These are phyloP conservation scores for Pteronotus mesoamericanus DNA, from an alignment of 2,797 vertebrate species.

Conservation along the genomic window DNA sequence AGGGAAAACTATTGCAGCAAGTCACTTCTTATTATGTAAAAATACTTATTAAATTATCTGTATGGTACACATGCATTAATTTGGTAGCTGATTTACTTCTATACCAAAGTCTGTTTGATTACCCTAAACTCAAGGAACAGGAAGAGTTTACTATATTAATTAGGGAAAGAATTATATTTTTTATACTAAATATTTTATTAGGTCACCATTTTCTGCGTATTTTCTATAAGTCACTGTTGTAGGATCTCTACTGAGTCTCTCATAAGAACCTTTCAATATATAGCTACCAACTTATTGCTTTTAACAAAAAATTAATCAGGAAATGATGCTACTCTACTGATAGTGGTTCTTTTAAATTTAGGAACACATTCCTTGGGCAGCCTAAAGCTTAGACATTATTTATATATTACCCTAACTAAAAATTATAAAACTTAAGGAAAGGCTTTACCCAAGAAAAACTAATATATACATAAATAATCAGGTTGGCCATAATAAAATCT, in stretches of 20 bases:
- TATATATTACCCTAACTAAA: neutral
- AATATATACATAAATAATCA: neutral
- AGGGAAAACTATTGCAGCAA: constrained; percentile 36
- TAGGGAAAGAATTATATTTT: neutral
- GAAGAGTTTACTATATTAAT: neutral
- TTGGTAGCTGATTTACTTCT: neutral
- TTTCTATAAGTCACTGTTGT: constrained; percentile 9
- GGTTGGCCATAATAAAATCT: neutral
- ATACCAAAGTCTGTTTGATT: constrained; percentile 17
- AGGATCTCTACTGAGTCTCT: constrained; percentile 4
- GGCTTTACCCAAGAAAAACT: neutral
- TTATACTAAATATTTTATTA: constrained; percentile 38
- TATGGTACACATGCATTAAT: constrained; percentile 27
- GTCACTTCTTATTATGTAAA: constrained; percentile 43
- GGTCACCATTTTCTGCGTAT: neutral
- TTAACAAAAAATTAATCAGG: neutral
- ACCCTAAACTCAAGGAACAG: constrained; percentile 47
- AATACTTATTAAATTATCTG: constrained; percentile 36
- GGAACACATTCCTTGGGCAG: neutral
- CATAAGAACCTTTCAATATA: neutral
- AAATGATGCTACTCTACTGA: constrained; percentile 11
- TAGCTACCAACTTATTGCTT: constrained; percentile 10
- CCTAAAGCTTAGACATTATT: constrained; percentile 19
- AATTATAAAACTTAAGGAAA: constrained; percentile 45
- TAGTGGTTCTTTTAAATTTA: constrained; percentile 39